Evolutionary conservation across 2,888 invertebrate species (phyloP), one percentile per base, ranked within the genome.

Genomic region (Tenthredo amoena): DNA sequence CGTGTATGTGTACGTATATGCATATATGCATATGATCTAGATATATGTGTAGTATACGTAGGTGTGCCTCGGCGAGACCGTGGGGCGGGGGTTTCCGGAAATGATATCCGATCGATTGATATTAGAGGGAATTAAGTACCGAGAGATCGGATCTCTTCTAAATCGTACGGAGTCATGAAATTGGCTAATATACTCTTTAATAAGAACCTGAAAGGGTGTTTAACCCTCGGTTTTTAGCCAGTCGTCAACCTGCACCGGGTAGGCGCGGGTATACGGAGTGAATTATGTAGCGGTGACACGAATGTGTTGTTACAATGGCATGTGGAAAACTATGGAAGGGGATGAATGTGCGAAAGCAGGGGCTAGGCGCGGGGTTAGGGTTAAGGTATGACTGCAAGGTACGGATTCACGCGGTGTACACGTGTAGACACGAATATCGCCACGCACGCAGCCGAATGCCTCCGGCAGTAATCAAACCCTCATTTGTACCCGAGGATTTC

Each of bases 231-330:
- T 31, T 34, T 68, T 7, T 26, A 34, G 26, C 68, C 3, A 31
- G 68, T 68, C 68, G 34, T 34, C 34, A 68, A 34, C 34, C 68
- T 68, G 62, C 26, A 62, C 18, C 3, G 62, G 12, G 62, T 9
- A n/a, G n/a, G 55, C 6, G 21, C 40, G 40, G 7, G 50, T 15
- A 21, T 26, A 40, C 21, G n/a, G 40, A 34, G 34, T 81, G 79
- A 81, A 81, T 81, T 62, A 81, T 81, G 37, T 62, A 50, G 34
- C 79, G 79, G 47, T 58, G 79, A 81, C 79, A 81, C 79, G 79
- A 81, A 81, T 81, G 79, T 40, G 62, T 81, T 81, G 79, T 81
- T 62, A 62, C 40, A 62, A 62, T 40, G 77, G 77, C 50, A 77
- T 77, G 77, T 50, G 5, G 26, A 34, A 47, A 74, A 10, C 7